Evolutionary conservation across 2,113 vertebrate species (phyloP), one percentile per base, ranked within the genome.

Genomic region (Pelusios castaneus): DNA sequence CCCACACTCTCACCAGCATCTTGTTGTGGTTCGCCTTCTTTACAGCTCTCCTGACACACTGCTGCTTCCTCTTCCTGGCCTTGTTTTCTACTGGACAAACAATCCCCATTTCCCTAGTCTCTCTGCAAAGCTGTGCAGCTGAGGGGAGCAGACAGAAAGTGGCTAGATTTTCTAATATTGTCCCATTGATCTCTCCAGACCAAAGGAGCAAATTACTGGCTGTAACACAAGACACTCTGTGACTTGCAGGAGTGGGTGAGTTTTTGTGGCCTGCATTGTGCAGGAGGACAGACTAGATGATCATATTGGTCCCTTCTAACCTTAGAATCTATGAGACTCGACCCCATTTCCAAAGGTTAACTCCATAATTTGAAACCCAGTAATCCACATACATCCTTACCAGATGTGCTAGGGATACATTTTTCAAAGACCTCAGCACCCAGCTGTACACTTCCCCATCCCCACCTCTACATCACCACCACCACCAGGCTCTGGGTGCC

Each of bases 221-320:
- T 25, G 12, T 47, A 19, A 5, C 52, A 56, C 0, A 0, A 70
- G 5, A 0, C 0, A 12, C 29, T 56, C 55, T 19, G 47, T n/a
- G n/a, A n/a, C n/a, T n/a, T n/a, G n/a, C n/a, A n/a, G n/a, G n/a
- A n/a, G n/a, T n/a, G n/a, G n/a, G n/a, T n/a, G n/a, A n/a, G n/a
- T n/a, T n/a, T n/a, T n/a, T n/a, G n/a, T n/a, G n/a, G n/a, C n/a
- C n/a, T n/a, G n/a, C n/a, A n/a, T n/a, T n/a, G n/a, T n/a, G n/a
- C n/a, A n/a, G n/a, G n/a, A n/a, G n/a, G n/a, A n/a, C n/a, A n/a
- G n/a, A n/a, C n/a, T n/a, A n/a, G n/a, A n/a, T n/a, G n/a, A n/a
- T n/a, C n/a, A n/a, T n/a, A n/a, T n/a, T n/a, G n/a, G n/a, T n/a
- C n/a, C n/a, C n/a, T n/a, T n/a, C n/a, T n/a, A n/a, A n/a, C n/a